Evolutionary conservation across 2,797 vertebrate genomes (phyloP), one percentile per base, ranked within the genome.

Genomic region (Triplophysa bombifrons): DNA sequence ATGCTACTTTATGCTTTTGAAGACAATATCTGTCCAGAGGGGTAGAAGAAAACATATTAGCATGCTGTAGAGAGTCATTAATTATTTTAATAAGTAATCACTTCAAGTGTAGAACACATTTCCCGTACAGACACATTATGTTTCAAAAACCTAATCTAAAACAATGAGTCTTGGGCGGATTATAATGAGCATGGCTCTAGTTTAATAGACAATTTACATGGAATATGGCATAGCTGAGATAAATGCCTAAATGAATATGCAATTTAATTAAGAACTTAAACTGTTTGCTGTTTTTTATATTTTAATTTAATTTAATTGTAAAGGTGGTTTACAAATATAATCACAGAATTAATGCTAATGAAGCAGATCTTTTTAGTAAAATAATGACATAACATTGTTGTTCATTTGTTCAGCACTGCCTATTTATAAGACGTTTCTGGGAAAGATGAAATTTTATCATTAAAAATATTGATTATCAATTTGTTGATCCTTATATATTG

Each of bases 31-130:
- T 5, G 22, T 58, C 22, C 20, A 27, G 53, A 55, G 6, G 19
- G 53, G 2, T 19, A 9, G 2, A 55, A 20, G n/a, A 20, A 20
- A 55, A 7, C 19, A 3, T 17, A 51, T 55, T 20, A 10, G 19
- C 27, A 16, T 61, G 27, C 60, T 30, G 25, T 61, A 6, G 25
- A 30, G 27, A 63, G 60, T 8, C 14, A 63, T 63, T 76, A 30
- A 58, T 76, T 76, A 68, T 38, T 46, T 68, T 58, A 67, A 76
- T 67, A 76, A 76, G 65, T 76, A 68, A 68, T 76, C 60, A 76
- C 65, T 56, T 22, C 9, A 38, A 68, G 19, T 20, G 74, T 68
- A 58, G 51, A 76, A 76, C 64, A 76, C 53, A 58, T 68, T 68
- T 76, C 19, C 53, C 58, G 64, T 60, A 65, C 74, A 76, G 64